Percentiles rank a stretch among this genome's conserved stretches.
Conservation (phyloP, 2,113 vertebrate genomes). For the Poicephalus meyeri region DNA sequence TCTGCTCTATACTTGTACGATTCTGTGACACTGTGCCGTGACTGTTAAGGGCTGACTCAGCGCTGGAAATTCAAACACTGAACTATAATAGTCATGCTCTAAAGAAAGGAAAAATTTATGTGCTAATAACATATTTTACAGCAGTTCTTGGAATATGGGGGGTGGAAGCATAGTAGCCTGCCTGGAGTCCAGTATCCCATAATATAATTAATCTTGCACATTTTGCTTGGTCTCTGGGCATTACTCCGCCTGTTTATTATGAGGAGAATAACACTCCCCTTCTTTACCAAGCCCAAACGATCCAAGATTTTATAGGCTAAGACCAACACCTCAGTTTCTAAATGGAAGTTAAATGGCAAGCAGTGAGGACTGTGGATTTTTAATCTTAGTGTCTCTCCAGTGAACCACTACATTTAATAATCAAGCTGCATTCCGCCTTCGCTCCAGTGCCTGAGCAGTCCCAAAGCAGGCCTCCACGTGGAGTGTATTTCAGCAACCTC, state of each 20-base stretch:
- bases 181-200: not conserved
- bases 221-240: not conserved
- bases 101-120: not conserved
- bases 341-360: not conserved
- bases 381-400: not conserved
- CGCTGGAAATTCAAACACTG: not conserved
- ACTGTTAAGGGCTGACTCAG: not conserved
- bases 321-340: not conserved
- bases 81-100: not conserved
- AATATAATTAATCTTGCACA: not conserved
- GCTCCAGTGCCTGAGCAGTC: not conserved
- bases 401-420: slow-evolving; percentile 6
- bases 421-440: not conserved
- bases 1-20: not conserved
- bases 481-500: not conserved
- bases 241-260: not conserved
- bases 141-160: not conserved
- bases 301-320: not conserved
- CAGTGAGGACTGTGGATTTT: not conserved
- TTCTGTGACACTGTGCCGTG: not conserved
- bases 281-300: not conserved
- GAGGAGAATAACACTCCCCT: not conserved
- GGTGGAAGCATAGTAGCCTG: not conserved
- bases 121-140: not conserved
- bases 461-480: not conserved